These are phyloP conservation scores for Panorpa germanica DNA, from an alignment of 2,888 invertebrate genomes.

Conservation along the genomic window DNA sequence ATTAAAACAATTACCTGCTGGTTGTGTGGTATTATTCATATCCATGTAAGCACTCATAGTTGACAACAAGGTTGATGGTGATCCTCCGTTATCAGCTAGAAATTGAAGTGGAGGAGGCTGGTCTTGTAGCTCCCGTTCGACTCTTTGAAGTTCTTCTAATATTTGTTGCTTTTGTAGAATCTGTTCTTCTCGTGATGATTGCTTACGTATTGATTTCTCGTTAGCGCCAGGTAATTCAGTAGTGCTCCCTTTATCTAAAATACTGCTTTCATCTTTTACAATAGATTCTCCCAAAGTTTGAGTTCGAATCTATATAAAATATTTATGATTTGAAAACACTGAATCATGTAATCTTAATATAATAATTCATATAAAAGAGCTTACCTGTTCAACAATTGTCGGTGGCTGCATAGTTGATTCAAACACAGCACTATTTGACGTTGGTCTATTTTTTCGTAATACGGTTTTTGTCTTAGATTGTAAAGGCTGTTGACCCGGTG, in stretches of 20 bases:
- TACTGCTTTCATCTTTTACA: too few relatives aligned
- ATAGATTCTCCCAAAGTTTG: too few relatives aligned
- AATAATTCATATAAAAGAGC: conserved; percentile 11
- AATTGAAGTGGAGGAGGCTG: conserved; percentile 16
- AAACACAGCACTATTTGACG: too few relatives aligned
- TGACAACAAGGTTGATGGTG: conserved; percentile 13
- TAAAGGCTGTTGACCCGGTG: too few relatives aligned
- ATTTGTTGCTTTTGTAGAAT: conserved; percentile 48
- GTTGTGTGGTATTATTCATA: conserved; percentile 13
- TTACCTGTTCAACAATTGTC: conserved; percentile 24
- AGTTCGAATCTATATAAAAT: conserved; percentile 5
- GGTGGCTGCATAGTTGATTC: too few relatives aligned
- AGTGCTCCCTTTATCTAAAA: too few relatives aligned
- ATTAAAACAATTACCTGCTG: too few relatives aligned
- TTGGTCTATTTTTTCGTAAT: too few relatives aligned
- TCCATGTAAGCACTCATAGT: conserved; percentile 14
- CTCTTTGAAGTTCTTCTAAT: conserved; percentile 37
- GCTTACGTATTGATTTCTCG: too few relatives aligned
- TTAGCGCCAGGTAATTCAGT: too few relatives aligned
- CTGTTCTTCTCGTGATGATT: conserved; percentile 32
- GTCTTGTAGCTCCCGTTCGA: conserved; percentile 15
- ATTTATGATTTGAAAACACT: conserved; percentile 7
- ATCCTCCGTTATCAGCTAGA: conserved; percentile 12
- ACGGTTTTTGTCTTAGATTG: too few relatives aligned
- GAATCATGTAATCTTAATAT: background rate